These are phyloP conservation scores for Anthopleura xanthogrammica DNA, from an alignment of 92 coral and sea anemone genomes.

Conservation along the genomic window DNA sequence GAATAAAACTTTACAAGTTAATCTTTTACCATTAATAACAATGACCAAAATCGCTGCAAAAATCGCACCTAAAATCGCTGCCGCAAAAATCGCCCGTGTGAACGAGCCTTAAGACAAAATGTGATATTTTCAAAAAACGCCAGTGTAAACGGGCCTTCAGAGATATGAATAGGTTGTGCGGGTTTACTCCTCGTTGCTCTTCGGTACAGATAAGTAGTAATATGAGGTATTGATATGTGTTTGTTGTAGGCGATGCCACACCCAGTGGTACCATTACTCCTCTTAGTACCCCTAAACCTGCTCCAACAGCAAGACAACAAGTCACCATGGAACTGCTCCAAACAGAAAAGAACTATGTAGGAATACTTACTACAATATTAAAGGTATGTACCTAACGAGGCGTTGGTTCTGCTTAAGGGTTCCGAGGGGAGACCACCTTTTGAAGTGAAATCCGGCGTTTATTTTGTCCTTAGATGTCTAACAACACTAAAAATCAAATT, in stretches of 20 bases:
- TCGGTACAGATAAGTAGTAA: too few species aligned
- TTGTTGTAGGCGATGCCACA: constrained; percentile 43
- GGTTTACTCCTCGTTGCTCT: too few species aligned
- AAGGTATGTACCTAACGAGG: constrained; percentile 55
- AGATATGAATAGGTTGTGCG: neutral
- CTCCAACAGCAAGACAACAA: constrained; percentile 95
- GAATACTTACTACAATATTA: constrained; percentile 79
- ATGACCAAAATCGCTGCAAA: too few species aligned
- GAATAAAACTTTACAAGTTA: too few species aligned
- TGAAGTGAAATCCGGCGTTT: too few species aligned
- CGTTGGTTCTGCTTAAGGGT: neutral
- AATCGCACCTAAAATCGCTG: too few species aligned
- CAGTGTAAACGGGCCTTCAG: neutral
- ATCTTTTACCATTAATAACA: too few species aligned
- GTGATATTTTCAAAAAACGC: too few species aligned
- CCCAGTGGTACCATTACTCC: constrained; percentile 84
- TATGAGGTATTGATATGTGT: neutral
- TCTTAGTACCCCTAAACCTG: constrained; percentile 50
- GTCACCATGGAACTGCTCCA: constrained; percentile 92
- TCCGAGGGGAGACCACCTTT: neutral
- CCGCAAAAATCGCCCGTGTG: too few species aligned
- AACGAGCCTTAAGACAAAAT: too few species aligned
- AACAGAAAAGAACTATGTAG: constrained; percentile 94
- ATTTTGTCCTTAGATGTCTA: too few species aligned
- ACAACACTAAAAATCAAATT: too few species aligned